Evolutionary conservation across 35 echinoderm and acorn worm species (phyloP).

Genomic region (Lytechinus pictus): DNA sequence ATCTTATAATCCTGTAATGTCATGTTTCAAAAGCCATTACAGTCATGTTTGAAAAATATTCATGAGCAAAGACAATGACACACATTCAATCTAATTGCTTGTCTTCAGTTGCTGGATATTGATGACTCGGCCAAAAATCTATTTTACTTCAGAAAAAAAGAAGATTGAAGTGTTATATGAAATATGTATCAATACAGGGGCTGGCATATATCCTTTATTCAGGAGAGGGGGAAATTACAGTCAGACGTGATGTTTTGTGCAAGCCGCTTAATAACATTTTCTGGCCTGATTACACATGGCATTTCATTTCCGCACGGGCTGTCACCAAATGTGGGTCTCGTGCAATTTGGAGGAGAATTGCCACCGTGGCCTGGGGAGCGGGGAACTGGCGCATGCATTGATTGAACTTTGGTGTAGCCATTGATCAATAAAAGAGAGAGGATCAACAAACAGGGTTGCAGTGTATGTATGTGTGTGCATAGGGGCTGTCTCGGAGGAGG

Average conservation of each 20-base stretch:
- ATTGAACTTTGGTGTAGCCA: slow-evolving; percentile 4
- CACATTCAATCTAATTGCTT: background rate
- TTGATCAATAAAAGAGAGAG: slow-evolving; percentile 21
- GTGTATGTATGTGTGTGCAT: background rate
- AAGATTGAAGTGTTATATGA: background rate
- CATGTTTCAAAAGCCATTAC: background rate
- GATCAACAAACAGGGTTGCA: background rate
- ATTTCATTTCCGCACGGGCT: slow-evolving; percentile 36
- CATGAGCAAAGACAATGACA: no score
- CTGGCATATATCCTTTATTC: slow-evolving; percentile 15
- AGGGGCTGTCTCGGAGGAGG: background rate
- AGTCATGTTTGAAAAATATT: background rate
- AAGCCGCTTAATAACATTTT: slow-evolving; percentile 24
- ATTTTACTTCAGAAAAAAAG: background rate
- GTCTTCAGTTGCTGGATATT: background rate
- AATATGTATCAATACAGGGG: slow-evolving; percentile 16
- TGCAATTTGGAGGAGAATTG: slow-evolving; percentile 23
- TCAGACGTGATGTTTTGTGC: slow-evolving; percentile 9
- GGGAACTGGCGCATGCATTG: slow-evolving; percentile 21
- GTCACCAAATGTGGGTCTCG: slow-evolving; percentile 33
- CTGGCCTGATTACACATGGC: slow-evolving; percentile 40
- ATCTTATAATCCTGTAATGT: background rate
- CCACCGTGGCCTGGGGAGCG: slow-evolving; percentile 7
- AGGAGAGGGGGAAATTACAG: background rate
- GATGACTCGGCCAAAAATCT: background rate